Percentiles rank a stretch among this genome's conserved stretches.
These are phyloP conservation scores for Kradibia gibbosae DNA, from an alignment of 1,140 invertebrate species.

Conservation along the genomic window DNA sequence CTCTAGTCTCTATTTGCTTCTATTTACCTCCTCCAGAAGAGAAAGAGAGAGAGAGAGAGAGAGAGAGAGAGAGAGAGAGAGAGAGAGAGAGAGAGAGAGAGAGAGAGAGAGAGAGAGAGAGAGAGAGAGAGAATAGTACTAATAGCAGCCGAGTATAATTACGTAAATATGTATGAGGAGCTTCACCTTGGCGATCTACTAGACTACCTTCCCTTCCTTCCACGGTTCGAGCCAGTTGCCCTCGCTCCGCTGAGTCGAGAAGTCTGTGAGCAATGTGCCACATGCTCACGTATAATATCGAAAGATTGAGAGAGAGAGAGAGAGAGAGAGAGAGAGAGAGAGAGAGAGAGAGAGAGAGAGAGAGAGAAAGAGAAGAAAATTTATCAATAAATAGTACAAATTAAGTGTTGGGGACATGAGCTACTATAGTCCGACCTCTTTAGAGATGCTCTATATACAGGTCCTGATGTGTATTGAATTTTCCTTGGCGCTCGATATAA, in stretches of 20 bases:
- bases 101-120: conserved; percentile 20
- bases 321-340: conserved; percentile 11
- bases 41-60: conserved; percentile 19
- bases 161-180: neutral
- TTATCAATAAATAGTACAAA: too few species aligned
- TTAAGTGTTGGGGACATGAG: too few species aligned
- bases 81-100: conserved; percentile 19
- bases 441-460: neutral
- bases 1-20: neutral
- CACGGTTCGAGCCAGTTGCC: conserved; percentile 28
- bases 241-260: conserved; percentile 42
- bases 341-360: neutral
- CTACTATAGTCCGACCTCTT: neutral
- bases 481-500: conserved; percentile 1
- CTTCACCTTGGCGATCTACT: conserved; percentile 46
- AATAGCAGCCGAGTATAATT: neutral
- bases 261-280: neutral
- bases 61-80: neutral
- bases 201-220: conserved; percentile 27
- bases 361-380: neutral
- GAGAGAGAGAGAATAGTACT: neutral
- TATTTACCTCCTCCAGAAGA: neutral
- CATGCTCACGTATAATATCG: too few species aligned
- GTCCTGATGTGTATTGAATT: conserved; percentile 5
- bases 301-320: neutral